Base-by-base conservation (phyloP, 1,140 invertebrate species). In the Ooceraea biroi region DNA sequence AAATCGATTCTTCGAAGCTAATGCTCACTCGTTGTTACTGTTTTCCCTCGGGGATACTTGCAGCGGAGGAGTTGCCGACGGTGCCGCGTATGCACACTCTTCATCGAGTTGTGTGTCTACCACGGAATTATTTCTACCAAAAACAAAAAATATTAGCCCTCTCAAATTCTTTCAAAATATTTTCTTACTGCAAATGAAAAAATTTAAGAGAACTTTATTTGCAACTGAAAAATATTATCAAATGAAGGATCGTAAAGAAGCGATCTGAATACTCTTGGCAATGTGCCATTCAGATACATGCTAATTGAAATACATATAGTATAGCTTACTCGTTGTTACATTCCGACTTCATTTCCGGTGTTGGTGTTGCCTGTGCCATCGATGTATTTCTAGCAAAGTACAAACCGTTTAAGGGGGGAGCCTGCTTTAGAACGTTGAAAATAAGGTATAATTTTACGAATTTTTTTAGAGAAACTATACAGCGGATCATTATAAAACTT, bases 311-410 rank as follows among this genome's bases (percentile, higher is more conserved):
- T 55, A 3, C 41, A 30, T 46, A 60, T 30, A 25, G 50, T 12
- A 3, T 1, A 69, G 44, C 36, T 78, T 12, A 69, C 76, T n/a
- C 12, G 12, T 78, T 68, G 55, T 78, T 12, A 50, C 27, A 69
- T 2, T 78, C 61, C 27, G 36, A 14, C 17, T 78, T 78, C 8
- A 19, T 1, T 14, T 57, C 36, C n/a, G n/a, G n/a, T 0, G 68
- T 4, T 22, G 55, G 25, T 12, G 50, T 17, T 8, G 63, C 14
- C 30, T 69, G 48, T 22, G 36, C 1, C 11, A 22, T 22, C 3
- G 44, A 3, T 19, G 22, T 14, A 19, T 65, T 57, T 22, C 63
- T 57, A 22, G 57, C 8, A 57, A 22, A 57, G 12, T 19, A 57
- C 14, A 30, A 68, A 69, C 25, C 7, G 36, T 36, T 36, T 36